Evolutionary conservation across 2,113 vertebrate species (phyloP), one percentile per base, ranked within the genome.

Genomic region (Bujurquina vittata): DNA sequence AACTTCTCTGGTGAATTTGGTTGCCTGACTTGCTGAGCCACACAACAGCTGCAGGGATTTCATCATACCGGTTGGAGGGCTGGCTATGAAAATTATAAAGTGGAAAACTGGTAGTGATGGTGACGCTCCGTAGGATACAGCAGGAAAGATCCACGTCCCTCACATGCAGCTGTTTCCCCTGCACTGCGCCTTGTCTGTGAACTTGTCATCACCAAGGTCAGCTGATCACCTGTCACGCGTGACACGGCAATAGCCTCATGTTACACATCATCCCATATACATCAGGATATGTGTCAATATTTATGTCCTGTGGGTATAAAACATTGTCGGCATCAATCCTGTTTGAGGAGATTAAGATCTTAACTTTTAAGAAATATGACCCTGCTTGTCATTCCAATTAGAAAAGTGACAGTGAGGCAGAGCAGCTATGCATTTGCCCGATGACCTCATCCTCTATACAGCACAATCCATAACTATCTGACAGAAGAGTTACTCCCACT

Each of bases 291-390:
- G 4, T 82, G 88, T 92, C 88, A 89, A 84, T 91, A 85, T 93
- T 91, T 89, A 87, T 80, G 73, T 81, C 84, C 65, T 23, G 60
- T 14, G 56, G 79, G 72, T 75, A 79, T 83, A 82, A 88, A 88
- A 79, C 75, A 91, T 60, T 89, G 84, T 90, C 75, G 8, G 4
- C 60, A 63, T 75, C 81, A 56, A 83, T 92, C 61, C 46, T n/a
- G 61, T 20, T 88, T 88, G 84, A 89, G 84, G 54, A 93, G 91
- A 95, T 94, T 91, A 93, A 86, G 87, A 93, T 93, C 93, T 93
- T 67, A 61, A 78, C 65, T 61, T 22, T 35, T 46, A 58, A 73
- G 81, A 59, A 59, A 86, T 81, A 81, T 80, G 88, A 87, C 77
- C 75, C 87, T 29, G 77, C 75, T 81, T 90, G 92, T 86, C 90